phyloP scores from a whole-genome alignment of 2,797 vertebrate genomes.

The Sitta carolinensis region DNA sequence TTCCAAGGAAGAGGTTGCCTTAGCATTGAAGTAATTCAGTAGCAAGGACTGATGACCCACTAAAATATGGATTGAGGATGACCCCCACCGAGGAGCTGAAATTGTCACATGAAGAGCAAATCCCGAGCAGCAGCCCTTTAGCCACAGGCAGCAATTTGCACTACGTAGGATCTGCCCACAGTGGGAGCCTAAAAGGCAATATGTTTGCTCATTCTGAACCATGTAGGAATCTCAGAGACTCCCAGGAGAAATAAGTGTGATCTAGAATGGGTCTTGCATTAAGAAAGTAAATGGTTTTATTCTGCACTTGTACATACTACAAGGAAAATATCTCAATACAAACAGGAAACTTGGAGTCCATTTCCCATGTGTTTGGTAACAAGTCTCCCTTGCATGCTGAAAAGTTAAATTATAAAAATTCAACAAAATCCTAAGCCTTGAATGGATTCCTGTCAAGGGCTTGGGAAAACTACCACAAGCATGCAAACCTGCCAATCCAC shows the following conservation, averaged over 20 bases:
- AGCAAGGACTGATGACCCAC: slow-evolving; percentile 6
- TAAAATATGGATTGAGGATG: not conserved
- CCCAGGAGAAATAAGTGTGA: not conserved
- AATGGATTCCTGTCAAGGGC: not conserved
- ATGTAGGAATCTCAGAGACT: not conserved
- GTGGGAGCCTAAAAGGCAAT: not conserved
- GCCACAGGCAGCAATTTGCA: slow-evolving; percentile 2
- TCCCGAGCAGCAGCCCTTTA: not conserved
- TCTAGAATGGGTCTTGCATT: not conserved
- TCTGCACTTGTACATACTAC: not conserved
- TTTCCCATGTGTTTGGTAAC: not conserved
- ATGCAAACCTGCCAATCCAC: not conserved
- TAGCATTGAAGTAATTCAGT: not conserved
- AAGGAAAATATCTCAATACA: not conserved
- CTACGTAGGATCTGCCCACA: not conserved
- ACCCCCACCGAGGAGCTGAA: not conserved
- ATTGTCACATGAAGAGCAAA: slow-evolving; percentile 22
- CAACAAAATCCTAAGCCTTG: not conserved
- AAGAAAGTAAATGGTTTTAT: not conserved
- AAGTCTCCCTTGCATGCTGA: not conserved
- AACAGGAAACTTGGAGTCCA: not conserved
- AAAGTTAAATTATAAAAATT: not conserved
- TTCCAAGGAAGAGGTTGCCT: not conserved
- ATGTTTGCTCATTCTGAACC: not conserved
- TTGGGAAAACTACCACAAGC: not conserved